A percentile compares a stretch with the other conserved stretches of the same genome.
These are phyloP conservation scores for Leptogaster cylindrica DNA, from an alignment of 2,888 invertebrate genomes.

Conservation along the genomic window DNA sequence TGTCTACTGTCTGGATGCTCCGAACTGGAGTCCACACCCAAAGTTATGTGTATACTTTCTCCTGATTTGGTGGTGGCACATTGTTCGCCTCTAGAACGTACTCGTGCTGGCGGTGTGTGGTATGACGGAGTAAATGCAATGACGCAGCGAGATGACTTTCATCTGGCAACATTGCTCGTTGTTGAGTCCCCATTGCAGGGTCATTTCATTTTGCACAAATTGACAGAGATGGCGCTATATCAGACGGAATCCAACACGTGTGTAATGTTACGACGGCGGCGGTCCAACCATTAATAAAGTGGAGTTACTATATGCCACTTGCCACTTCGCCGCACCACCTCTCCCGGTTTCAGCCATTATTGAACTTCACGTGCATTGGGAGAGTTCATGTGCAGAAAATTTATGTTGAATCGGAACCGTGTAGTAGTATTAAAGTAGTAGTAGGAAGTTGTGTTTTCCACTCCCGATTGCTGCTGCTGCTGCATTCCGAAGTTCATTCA, in stretches of 20 bases:
- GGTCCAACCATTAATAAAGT: slow-evolving; percentile 8
- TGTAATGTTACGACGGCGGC: background rate
- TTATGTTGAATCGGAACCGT: background rate
- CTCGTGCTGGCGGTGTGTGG: no score
- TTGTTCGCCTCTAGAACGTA: no score
- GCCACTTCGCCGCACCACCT: no score
- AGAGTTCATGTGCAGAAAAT: background rate
- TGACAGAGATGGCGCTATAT: slow-evolving; percentile 10
- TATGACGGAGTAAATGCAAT: no score
- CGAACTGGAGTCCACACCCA: no score
- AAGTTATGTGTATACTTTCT: no score
- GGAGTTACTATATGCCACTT: background rate
- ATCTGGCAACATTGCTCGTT: slow-evolving; percentile 8
- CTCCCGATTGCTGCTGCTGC: no score
- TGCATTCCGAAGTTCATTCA: no score
- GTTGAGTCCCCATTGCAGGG: background rate
- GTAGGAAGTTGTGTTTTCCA: background rate
- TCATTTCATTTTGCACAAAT: background rate
- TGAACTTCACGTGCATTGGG: background rate
- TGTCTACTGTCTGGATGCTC: no score
- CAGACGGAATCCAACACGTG: slow-evolving; percentile 6
- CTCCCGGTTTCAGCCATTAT: background rate
- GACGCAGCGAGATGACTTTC: no score
- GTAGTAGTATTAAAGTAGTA: background rate
- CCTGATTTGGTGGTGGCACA: no score